Evolutionary conservation across 2,888 invertebrate species (phyloP), one percentile per base, ranked within the genome.

Genomic region (Nemurella pictetii): DNA sequence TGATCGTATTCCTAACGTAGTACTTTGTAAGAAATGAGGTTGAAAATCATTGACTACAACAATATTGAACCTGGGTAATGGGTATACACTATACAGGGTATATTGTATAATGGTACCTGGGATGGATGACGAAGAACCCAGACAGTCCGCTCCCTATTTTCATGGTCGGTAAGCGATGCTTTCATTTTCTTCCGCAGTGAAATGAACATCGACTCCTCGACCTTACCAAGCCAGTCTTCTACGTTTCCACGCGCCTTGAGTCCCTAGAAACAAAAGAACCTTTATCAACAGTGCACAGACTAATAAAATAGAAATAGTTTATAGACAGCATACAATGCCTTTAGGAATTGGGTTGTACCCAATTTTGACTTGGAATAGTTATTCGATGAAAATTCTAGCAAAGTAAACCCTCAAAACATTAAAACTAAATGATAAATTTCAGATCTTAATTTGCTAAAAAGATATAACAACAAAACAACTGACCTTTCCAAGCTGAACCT

Each of bases 141-240:
- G 81, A 93, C 92, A 20, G 94, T 93, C 82, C 96, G 92, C 0
- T 93, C 91, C 73, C 93, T 93, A 3, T 90, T 88, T 87, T 92
- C 90, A 89, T 93, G 96, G 89, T 97, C 96, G 80, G 90, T 91
- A 30, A 97, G 92, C 0, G 96, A 94, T 20, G 90, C 89, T 89
- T 96, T 96, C 95, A 96, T 96, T 85, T 94, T 93, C 86, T 93
- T 93, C 87, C 94, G 94, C 5, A 97, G 92, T 0, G 96, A 95
- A 0, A 93, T 90, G 87, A 97, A 96, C 97, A 98, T 98, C 0
- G 95, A 94, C 84, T 96, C 95, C 89, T 98, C 98, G 0, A 98
- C 97, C 90, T 96, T 97, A 0, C 96, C 94, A 9, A 98, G 91
- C 97, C 97, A 98, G 88, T 97, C 96, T 90, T 97, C 98, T 0